Evolutionary conservation across 1,140 invertebrate species (phyloP), one percentile per base, ranked within the genome.

Genomic region (Habropoda laboriosa): DNA sequence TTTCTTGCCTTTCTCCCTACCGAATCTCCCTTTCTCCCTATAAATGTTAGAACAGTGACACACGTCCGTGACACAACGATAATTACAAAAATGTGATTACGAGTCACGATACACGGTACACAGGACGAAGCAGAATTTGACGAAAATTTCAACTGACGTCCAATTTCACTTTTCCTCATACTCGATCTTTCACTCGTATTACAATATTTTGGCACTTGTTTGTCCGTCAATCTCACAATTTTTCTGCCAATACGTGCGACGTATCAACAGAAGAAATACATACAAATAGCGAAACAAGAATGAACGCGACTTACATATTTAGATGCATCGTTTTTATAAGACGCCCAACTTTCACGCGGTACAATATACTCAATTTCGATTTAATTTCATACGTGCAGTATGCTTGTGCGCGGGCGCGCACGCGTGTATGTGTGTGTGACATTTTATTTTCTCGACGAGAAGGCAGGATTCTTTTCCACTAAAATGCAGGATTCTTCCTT

Each of bases 151-250:
- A 57, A 58, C 38, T 57, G 61, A 38, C 32, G 47, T 75, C 3
- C 38, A n/a, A 66, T 38, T 18, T 7, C 2, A 24, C 38, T 18
- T 76, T 40, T 49, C 35, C n/a, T 57, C 13, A 3, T 49, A 45
- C 24, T 49, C 32, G 12, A 40, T 47, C 35, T 27, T 45, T 77
- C 12, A 27, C 6, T 38, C 21, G n/a, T 6, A 32, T 47, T 47
- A 47, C 30, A 68, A 58, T 60, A 70, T 70, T 77, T 77, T 77
- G 75, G 75, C 75, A 77, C 75, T 58, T 58, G 53, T 60, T 70
- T 58, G 30, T 18, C 53, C 53, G 30, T 70, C 42, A 47, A 70
- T 58, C 42, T 45, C 30, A 40, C 53, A 42, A n/a, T 6, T 38
- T 35, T 32, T 18, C 40, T 18, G 27, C 16, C 57, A 47, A 21